A percentile compares a stretch with the other conserved stretches of the same genome.
Conservation (phyloP, 37 sponge, comb jelly and placozoan genomes). For the Trichoplax adhaerens region DNA sequence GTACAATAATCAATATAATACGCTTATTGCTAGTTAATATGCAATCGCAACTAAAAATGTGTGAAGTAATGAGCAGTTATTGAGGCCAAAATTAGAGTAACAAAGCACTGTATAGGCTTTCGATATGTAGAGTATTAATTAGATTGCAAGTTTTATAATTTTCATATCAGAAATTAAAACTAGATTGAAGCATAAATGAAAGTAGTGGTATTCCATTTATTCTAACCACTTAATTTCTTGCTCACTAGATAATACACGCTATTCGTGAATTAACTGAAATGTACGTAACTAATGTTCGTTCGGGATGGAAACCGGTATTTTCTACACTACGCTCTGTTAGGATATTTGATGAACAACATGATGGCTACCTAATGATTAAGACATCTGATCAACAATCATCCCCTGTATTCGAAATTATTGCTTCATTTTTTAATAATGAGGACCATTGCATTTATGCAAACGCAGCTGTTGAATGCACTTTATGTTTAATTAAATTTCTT, state of each 20-base stretch:
- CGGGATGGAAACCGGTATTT: constrained; percentile 20
- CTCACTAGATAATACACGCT: too few relatives aligned
- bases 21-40: too few relatives aligned
- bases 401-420: constrained; percentile 22
- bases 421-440: constrained; percentile 12
- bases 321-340: constrained; percentile 11
- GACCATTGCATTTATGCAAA: constrained; percentile 14
- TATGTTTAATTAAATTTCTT: constrained; percentile 16
- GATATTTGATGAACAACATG: neutral
- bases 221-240: too few relatives aligned
- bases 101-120: too few relatives aligned
- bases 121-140: too few relatives aligned
- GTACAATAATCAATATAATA: neutral
- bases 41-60: too few relatives aligned
- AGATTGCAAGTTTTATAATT: too few relatives aligned
- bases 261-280: constrained; percentile 14
- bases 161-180: too few relatives aligned
- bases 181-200: too few relatives aligned
- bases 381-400: constrained; percentile 5
- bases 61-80: too few relatives aligned
- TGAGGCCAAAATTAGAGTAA: too few relatives aligned
- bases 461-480: constrained; percentile 11
- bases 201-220: too few relatives aligned
- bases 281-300: constrained; percentile 8
- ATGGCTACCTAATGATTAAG: neutral